Base-by-base conservation (phyloP, 2,113 vertebrate genomes). In the Eudyptes chrysolophus region DNA sequence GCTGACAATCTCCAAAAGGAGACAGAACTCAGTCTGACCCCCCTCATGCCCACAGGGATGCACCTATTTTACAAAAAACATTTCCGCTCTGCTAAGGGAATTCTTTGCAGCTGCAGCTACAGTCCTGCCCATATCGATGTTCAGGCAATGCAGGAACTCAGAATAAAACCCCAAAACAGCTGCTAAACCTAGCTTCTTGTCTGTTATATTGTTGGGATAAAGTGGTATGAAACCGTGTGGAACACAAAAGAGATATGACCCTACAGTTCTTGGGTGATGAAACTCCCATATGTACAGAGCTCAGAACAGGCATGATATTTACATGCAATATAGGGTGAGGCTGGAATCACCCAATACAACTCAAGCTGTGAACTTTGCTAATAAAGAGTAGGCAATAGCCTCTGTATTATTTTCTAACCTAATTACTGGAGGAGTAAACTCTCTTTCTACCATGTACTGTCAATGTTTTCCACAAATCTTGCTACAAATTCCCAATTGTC, bases 291-390 rank as follows among this genome's bases (percentile, higher is more conserved):
- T 1, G 3, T 38, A 69, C 13, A 84, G 29, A 61, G 18, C 6
- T 85, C 52, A 83, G 61, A 87, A 69, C 3, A 64, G 24, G 36
- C 24, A 36, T 30, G 5, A 7, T 51, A 46, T 38, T 84, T 78
- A 62, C 13, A 30, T 55, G 3, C 24, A 85, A 2, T 7, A n/a
- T 0, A 74, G 11, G 5, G 10, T 34, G 19, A 54, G n/a, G 15
- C 27, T 79, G 29, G n/a, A 72, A 64, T 76, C 42, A 58, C 19
- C 15, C 17, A 66, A 74, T 32, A 51, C 24, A 75, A 11, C 4
- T 55, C 32, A 84, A 80, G 21, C 40, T 89, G 51, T 64, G n/a
- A 87, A 36, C 29, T 79, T 61, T 29, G 36, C 26, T 71, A 75
- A 52, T 52, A 62, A 79, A 91, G 27, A 54, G 24, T 9, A 80